A percentile compares a stretch with the other conserved stretches of the same genome.
Evolutionary conservation across 2,888 invertebrate species (phyloP).

Genomic region (Drosophila tripunctata): DNA sequence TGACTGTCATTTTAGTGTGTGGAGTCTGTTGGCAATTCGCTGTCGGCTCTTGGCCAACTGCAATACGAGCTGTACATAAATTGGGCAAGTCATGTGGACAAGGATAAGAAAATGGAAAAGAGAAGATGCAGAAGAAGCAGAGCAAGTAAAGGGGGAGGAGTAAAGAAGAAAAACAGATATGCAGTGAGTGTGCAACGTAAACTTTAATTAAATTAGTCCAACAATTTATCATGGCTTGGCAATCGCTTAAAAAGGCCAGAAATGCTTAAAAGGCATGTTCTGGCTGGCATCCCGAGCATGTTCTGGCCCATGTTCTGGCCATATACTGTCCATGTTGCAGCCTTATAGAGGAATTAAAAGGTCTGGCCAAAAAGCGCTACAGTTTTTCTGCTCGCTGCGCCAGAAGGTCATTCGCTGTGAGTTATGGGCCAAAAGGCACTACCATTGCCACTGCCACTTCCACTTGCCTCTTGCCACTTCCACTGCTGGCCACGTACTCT

Average conservation of each 20-base stretch:
- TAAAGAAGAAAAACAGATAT: not conserved
- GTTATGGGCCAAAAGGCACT: conserved; percentile 64
- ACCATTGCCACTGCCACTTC: conserved; percentile 7
- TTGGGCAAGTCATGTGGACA: conserved; percentile 58
- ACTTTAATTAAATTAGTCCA: conserved; percentile 78
- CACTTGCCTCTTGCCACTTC: conserved; percentile 1
- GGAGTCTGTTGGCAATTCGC: conserved; percentile 14
- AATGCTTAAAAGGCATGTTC: conserved; percentile 59
- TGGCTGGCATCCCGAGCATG: conserved; percentile 16
- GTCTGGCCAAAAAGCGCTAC: conserved; percentile 52
- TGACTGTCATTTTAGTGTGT: conserved; percentile 20
- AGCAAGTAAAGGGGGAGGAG: not conserved
- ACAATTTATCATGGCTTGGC: conserved; percentile 74
- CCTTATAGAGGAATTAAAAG: conserved; percentile 71
- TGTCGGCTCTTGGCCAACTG: conserved; percentile 23
- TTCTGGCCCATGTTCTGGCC: conserved; percentile 23
- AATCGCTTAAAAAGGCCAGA: conserved; percentile 76
- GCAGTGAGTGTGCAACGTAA: conserved; percentile 48
- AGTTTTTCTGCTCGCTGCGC: conserved; percentile 28
- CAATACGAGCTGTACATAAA: conserved; percentile 42
- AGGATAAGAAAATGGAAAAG: conserved; percentile 53
- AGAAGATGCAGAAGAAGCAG: not conserved
- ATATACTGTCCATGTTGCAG: conserved; percentile 48
- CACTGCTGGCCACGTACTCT: conserved; percentile 62
- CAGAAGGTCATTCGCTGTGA: conserved; percentile 72